Percentiles rank a stretch among this genome's conserved stretches.
phyloP scores from a whole-genome alignment of 2,797 vertebrate genomes.

The Poeciliopsis paucimaculata region DNA sequence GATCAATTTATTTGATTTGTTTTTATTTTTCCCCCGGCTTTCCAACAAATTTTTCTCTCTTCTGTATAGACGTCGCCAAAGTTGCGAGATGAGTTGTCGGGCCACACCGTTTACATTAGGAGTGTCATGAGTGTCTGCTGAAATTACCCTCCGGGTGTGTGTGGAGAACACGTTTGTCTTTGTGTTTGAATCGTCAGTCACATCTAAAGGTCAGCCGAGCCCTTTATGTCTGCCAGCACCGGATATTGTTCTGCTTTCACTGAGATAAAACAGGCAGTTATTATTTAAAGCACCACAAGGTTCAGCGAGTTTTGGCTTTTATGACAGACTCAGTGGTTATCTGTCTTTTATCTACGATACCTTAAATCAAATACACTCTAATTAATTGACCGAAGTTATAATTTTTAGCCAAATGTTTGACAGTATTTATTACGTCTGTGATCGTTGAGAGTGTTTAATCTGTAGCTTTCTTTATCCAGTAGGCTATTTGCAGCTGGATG shows the following conservation, averaged over 20 bases:
- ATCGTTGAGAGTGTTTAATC: neutral
- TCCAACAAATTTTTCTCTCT: neutral
- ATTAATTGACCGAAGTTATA: neutral
- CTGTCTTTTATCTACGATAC: neutral
- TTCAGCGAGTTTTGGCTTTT: constrained; percentile 19
- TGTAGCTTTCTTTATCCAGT: neutral
- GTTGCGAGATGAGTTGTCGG: neutral
- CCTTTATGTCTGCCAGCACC: constrained; percentile 29
- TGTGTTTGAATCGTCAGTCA: constrained; percentile 52
- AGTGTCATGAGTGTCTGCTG: neutral
- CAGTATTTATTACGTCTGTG: neutral
- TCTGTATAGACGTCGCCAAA: neutral
- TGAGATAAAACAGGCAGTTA: constrained; percentile 41
- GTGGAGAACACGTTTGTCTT: neutral
- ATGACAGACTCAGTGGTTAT: constrained; percentile 20
- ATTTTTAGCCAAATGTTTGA: neutral
- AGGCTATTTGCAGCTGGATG: constrained; percentile 1
- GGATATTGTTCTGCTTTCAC: constrained; percentile 48
- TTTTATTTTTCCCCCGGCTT: too few species aligned
- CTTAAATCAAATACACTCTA: neutral
- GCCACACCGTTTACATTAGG: neutral
- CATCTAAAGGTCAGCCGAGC: constrained; percentile 57
- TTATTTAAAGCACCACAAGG: constrained; percentile 34
- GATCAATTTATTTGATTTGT: neutral
- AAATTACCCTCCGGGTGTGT: neutral